Conservation (phyloP, 2,888 invertebrate species). For the Caenorhabditis macrosperma region DNA sequence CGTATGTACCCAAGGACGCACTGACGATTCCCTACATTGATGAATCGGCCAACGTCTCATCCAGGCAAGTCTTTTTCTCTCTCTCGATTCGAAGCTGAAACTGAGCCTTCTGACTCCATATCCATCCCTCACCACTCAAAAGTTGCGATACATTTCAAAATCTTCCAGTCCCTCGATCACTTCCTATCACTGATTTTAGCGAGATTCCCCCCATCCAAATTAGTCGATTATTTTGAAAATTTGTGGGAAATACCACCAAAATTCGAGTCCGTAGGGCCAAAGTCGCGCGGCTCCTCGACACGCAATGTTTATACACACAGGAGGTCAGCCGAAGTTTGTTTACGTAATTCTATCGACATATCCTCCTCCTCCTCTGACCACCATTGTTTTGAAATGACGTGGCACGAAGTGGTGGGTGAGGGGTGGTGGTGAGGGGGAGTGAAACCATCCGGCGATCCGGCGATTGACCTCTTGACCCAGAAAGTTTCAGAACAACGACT, state of each 20-base stretch:
- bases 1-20: slow-evolving; percentile 73
- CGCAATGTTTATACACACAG: slow-evolving; percentile 27
- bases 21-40: slow-evolving; percentile 73
- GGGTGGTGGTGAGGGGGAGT: too few species aligned
- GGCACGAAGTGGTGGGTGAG: background rate
- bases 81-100: background rate
- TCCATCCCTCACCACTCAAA: too few species aligned
- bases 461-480: slow-evolving; percentile 10
- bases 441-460: too few species aligned
- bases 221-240: too few species aligned
- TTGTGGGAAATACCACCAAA: background rate
- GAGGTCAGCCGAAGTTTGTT: slow-evolving; percentile 28
- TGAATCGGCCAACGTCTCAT: slow-evolving; percentile 65
- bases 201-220: too few species aligned
- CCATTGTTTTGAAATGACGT: slow-evolving; percentile 25
- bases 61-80: slow-evolving; percentile 54
- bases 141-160: too few species aligned
- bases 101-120: too few species aligned
- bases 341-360: slow-evolving; percentile 31
- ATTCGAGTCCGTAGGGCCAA: background rate
- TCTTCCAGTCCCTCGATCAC: too few species aligned
- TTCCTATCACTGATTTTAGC: too few species aligned
- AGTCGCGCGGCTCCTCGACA: background rate
- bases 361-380: too few species aligned
- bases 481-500: slow-evolving; percentile 60